Base-by-base conservation (phyloP, 1,140 invertebrate species). In the Papilio polytes region DNA sequence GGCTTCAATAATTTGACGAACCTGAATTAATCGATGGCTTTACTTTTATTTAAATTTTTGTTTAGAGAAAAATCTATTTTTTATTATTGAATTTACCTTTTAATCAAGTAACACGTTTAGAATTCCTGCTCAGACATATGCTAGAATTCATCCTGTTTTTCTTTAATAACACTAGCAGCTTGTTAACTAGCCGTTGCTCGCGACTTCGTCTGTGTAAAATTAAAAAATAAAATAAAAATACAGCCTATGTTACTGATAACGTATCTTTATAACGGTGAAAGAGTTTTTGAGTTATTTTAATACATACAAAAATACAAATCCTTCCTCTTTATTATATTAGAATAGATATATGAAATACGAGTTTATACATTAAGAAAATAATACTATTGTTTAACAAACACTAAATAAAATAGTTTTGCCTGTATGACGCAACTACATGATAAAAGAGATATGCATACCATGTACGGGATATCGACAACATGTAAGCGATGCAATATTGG, bases 381-480 rank as follows among this genome's bases (percentile, higher is more conserved):
- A 70, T 70, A 70, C 10, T 26, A 31, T 26, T 18, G 0, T 18
- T 12, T 70, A 70, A 6, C 2, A 26, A 36, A 70, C 3, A 15
- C 12, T 15, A 13, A 70, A 70, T 15, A 36, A 70, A 70, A 66
- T 36, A 31, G 63, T 66, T 66, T 66, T 12, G 22, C 4, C 13
- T 26, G 59, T 70, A 70, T 70, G 63, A 70, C 63, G 22, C 7
- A 70, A 70, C 22, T 70, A 36, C 26, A 15, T 26, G 26, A 31
- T 70, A 70, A 4, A 70, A 70, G 63, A 70, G 9, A 63, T 63
- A 63, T 63, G 59, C 26, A 63, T 59, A 26, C 3, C 56, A 66
- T 66, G 26, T 18, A 31, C 26, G 13, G 26, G 22, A 66, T 66
- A 66, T 66, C 22, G 22, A 22, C 63, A 15, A 70, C 63, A 31